Evolutionary conservation across 2,797 vertebrate genomes (phyloP), one percentile per base, ranked within the genome.

Genomic region (Hydrophis major): DNA sequence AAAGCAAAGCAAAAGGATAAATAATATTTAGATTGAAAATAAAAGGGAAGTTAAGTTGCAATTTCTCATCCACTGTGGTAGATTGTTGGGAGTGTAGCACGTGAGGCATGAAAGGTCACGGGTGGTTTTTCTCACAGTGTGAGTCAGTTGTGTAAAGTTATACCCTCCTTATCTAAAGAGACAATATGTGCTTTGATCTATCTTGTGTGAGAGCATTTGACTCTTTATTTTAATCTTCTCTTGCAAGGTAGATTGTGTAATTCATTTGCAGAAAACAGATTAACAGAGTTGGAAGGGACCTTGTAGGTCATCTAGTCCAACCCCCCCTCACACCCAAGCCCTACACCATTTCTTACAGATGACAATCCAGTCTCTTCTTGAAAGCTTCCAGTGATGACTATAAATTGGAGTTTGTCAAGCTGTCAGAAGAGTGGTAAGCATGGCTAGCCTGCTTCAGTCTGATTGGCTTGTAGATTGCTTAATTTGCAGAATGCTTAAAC

Each of bases 1-100:
- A 90, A 53, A 92, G 90, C 78, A 12, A 93, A 94, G 78, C 42
- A 86, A 91, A 95, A 94, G 14, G 2, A 50, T 89, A 92, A 25
- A 53, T 90, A 86, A 86, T n/a, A 63, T 59, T 60, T 94, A 63
- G 78, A 32, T 69, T 88, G 92, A 94, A 94, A 94, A 28, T 66
- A 91, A 92, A 90, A 93, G 88, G 60, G 1, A 0, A 89, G 90
- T 91, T 93, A n/a, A 89, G 50, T 93, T 18, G 93, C 90, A 93
- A 91, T 83, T 95, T 90, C 66, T 86, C 28, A 63, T 60, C 66
- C 60, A 60, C 14, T 37, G 0, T 87, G 18, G 10, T 42, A 92
- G 90, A 28, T 88, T 93, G 47, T 37, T 12, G 18, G 55, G 32
- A 96, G 47, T 4, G 61, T 14, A 89, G 66, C 86, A 93, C 37